Evolutionary conservation across 2,888 invertebrate species (phyloP), one percentile per base, ranked within the genome.

Genomic region (Tortricodes alternella): DNA sequence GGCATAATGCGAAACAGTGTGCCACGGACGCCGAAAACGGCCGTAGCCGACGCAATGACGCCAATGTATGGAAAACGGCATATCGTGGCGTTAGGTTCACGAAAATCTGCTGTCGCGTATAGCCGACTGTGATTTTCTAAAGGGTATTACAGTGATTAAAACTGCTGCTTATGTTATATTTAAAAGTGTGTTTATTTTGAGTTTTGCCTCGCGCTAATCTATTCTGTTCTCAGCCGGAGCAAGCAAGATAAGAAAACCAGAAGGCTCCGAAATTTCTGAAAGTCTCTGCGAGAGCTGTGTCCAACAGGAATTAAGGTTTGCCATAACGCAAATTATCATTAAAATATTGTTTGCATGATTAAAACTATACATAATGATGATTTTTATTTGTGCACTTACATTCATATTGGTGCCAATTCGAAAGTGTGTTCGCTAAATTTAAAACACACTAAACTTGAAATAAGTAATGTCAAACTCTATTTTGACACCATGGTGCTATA

Each of bases 161-260:
- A 29, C 11, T 2, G 8, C 11, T 3, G 29, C 11, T n/a, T 29
- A 29, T 11, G 29, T n/a, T 29, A 4, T 29, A 4, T 5, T n/a
- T 3, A 24, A 24, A n/a, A 29, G 13, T 41, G 8, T 23, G 11
- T 6, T 49, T 2, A 27, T 15, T 39, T 62, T 65, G 63, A 76
- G 63, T 76, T 74, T 78, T 74, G 89, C 88, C 85, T 76, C 72
- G 88, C 85, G 86, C 77, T 80, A 69, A 73, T 86, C 80, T 72
- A 74, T 80, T 83, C 78, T 89, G 87, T 88, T 86, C 85, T 73
- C 88, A 89, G 89, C 78, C 67, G 81, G 78, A 66, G 76, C 85
- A 68, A 72, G 73, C 75, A 87, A 87, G 78, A 39, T 65, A 62
- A 70, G 76, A 71, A 87, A 81, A 68, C 44, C 61, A 46, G 84